These are phyloP conservation scores for Aplodontia rufa DNA, from an alignment of 2,113 vertebrate genomes.

Conservation along the genomic window DNA sequence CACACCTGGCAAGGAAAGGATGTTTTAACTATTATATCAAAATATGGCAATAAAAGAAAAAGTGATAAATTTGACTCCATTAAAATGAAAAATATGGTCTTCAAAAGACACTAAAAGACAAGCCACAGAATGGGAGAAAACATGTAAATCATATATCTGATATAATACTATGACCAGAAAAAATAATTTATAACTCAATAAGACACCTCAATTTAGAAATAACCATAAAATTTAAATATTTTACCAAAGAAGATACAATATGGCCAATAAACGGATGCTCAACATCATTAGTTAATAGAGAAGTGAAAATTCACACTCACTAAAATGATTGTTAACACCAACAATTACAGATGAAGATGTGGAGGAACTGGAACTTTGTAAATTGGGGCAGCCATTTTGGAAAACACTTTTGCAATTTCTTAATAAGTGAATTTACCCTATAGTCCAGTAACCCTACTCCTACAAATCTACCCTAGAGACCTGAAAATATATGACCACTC, in stretches of 20 bases:
- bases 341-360: neutral
- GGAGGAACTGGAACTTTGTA: neutral
- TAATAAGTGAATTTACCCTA: neutral
- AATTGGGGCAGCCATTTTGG: neutral
- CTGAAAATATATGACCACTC: neutral
- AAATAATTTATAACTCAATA: neutral
- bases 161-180: neutral
- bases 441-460: neutral
- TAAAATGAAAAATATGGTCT: neutral
- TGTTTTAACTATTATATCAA: neutral
- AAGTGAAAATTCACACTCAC: neutral
- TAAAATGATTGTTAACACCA: neutral
- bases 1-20: neutral
- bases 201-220: neutral
- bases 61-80: neutral
- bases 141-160: neutral
- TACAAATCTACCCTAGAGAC: neutral
- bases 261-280: neutral
- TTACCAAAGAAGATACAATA: neutral
- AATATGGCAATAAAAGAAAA: constrained; percentile 12
- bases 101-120: constrained; percentile 12
- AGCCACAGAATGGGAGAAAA: neutral
- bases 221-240: neutral
- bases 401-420: constrained; percentile 4
- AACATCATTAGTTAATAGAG: neutral